Conservation (phyloP, 2,888 invertebrate genomes). For the Drosophila rubida region DNA sequence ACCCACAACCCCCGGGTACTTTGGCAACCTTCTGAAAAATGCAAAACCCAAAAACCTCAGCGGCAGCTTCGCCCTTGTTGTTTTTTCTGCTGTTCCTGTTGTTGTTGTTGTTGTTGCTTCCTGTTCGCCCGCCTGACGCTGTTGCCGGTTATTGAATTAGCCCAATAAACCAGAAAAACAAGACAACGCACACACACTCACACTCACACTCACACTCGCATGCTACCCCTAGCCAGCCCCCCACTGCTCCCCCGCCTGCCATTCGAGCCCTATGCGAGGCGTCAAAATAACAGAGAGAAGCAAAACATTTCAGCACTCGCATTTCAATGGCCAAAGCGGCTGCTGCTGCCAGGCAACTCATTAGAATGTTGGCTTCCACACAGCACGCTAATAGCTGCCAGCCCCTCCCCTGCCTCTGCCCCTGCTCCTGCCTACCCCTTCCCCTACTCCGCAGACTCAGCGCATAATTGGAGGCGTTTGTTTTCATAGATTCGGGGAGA, state of each 20-base stretch:
- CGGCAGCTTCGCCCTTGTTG: slow-evolving; percentile 39
- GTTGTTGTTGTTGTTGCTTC: slow-evolving; percentile 57
- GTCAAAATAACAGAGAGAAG: slow-evolving; percentile 70
- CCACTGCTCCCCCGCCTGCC: neutral
- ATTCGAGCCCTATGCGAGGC: slow-evolving; percentile 36
- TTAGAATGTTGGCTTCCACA: slow-evolving; percentile 64
- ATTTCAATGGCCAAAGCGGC: slow-evolving; percentile 63
- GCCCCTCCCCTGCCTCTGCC: neutral
- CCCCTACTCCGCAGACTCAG: neutral
- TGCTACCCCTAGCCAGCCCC: neutral
- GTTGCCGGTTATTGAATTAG: slow-evolving; percentile 85
- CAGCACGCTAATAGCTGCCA: slow-evolving; percentile 61
- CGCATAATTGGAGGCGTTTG: slow-evolving; percentile 65
- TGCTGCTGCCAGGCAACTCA: slow-evolving; percentile 78
- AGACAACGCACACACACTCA: slow-evolving; percentile 62
- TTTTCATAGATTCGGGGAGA: slow-evolving; percentile 21
- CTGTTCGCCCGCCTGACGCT: slow-evolving; percentile 58
- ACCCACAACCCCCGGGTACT: neutral
- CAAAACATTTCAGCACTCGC: slow-evolving; percentile 64
- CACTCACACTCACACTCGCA: slow-evolving; percentile 12
- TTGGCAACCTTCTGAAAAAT: neutral
- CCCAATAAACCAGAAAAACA: slow-evolving; percentile 85
- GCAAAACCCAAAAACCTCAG: slow-evolving; percentile 34
- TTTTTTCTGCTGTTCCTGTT: slow-evolving; percentile 9
- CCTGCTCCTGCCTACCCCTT: neutral